phyloP scores from a whole-genome alignment of 2,797 vertebrate species.

The Etheostoma nigrum region DNA sequence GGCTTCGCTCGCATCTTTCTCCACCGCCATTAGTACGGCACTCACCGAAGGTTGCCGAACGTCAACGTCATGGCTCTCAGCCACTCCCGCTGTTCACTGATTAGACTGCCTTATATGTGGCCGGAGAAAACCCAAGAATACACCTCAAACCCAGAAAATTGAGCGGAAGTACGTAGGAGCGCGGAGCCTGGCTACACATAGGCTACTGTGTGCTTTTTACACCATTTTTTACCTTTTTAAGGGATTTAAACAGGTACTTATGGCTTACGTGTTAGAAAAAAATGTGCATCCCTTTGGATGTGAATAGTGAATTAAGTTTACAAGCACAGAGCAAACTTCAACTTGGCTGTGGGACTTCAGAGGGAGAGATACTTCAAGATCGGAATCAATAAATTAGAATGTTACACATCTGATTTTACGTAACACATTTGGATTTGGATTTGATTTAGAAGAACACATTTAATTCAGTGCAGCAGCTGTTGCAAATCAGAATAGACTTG shows the following conservation, averaged over 20 bases:
- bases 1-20: too few species aligned
- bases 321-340: background rate
- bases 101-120: too few species aligned
- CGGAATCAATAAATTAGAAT: background rate
- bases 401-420: background rate
- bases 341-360: background rate
- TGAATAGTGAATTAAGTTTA: conserved; percentile 6
- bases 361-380: background rate
- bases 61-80: too few species aligned
- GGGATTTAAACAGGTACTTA: background rate
- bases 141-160: too few species aligned
- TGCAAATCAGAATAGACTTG: background rate
- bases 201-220: background rate
- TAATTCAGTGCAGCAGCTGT: background rate
- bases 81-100: too few species aligned
- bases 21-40: too few species aligned
- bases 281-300: background rate
- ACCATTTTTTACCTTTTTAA: background rate
- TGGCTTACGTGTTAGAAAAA: background rate
- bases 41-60: too few species aligned
- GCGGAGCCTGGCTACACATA: background rate
- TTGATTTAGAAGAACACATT: too few species aligned
- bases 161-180: too few species aligned
- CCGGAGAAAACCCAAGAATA: too few species aligned
- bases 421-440: too few species aligned